Evolutionary conservation across 2,888 invertebrate genomes (phyloP), one percentile per base, ranked within the genome.

Genomic region (Acleris holmiana): DNA sequence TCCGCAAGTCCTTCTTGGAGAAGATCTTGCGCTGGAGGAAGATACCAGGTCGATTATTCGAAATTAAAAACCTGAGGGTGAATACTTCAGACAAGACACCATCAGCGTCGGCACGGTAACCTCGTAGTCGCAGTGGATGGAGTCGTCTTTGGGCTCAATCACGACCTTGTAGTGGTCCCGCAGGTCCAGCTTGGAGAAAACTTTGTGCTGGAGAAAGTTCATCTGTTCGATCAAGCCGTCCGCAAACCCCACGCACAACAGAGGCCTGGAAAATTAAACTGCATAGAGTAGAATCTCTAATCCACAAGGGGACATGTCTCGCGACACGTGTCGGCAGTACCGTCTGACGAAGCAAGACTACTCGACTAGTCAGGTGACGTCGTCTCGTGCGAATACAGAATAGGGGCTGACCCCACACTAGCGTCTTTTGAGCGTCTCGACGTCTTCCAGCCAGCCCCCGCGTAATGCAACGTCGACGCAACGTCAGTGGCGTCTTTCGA

Each of bases 41-140:
- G 72, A 94, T 85, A 35, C 1, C 4, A 35, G 35, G 3, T 13
- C 35, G 10, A 13, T 0, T 35, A 35, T 35, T 13, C 3, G 35
- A 13, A 35, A 35, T 13, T 35, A 35, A 1, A 2, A 13, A 94
- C 95, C 94, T 82, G 91, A 87, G 0, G 93, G 93, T 0, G 94
- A 94, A 79, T 93, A 95, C 75, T 93, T 91, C 2, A 95, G 72
- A 60, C 90, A 91, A 0, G 89, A 84, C 6, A 84, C 84, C 5
- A 82, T 79, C 0, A 91, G 69, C 7, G 78, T 69, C 0, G 92
- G 92, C 15, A 80, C 70, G 0, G 70, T 77, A 17, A 83, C 69
- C 41, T 83, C 79, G 21, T 68, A 73, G 68, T 81, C 77, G 54
- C 80, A 78, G 25, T 78, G 80, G 56, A 89, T 82, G 2, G 89